Base-by-base conservation (phyloP, 2,888 invertebrate genomes). In the Electrophaes corylata region DNA sequence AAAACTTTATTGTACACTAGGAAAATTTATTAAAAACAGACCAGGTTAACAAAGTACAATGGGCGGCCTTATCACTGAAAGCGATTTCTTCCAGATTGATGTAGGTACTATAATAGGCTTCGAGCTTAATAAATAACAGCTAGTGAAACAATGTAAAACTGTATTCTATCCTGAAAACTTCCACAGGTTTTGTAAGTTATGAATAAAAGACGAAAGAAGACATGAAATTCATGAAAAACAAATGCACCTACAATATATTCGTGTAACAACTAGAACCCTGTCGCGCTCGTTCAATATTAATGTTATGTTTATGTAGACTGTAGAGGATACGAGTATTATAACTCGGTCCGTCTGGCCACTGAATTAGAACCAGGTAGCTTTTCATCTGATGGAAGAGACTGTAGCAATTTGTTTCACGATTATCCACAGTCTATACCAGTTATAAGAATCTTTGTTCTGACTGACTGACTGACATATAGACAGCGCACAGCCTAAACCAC, bases 281-380 rank as follows among this genome's bases (percentile, higher is more conserved):
- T 69, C 70, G 69, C 51, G 64, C 61, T 67, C 69, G 65, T 78
- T 79, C 75, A 76, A 81, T 79, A 78, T 81, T 78, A 79, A 78
- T 78, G 73, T 70, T 62, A 70, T 75, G 70, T 74, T 72, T 72
- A 73, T 73, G 72, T 70, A 71, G 3, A 29, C 26, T 29, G 8
- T 29, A 2, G 66, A 71, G 66, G 67, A 65, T 72, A 64, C 59
- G 62, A 45, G 49, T 56, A 62, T 60, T 60, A 56, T 57, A 57
- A 52, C 48, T 57, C 33, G 33, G 45, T 50, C 45, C 26, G 52
- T 48, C 47, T 49, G 48, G 31, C 45, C 41, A 23, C 10, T 33
- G 56, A 56, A 19, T 44, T 31, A 18, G 8, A 29, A 39, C 16
- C 2, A 40, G 16, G 37, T 6, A 35, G 23, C 6, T 41, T 46